Base-by-base conservation (phyloP, 2,888 invertebrate genomes). In the Drosophila dives region DNA sequence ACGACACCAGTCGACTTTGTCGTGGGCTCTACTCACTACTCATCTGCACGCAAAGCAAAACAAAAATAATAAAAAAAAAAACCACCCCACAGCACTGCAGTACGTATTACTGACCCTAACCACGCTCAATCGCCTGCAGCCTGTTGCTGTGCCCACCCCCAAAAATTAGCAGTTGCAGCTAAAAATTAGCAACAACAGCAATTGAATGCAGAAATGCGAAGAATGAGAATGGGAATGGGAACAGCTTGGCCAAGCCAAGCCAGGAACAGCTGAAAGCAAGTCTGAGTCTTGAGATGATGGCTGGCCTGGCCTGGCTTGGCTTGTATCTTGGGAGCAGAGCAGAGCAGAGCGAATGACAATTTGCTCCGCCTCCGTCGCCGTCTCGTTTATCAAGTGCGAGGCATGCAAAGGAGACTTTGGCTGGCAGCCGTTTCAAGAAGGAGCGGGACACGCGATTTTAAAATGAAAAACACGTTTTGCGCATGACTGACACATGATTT, bases 351-450 rank as follows among this genome's bases (percentile, higher is more conserved):
- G 75, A 81, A 77, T 81, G 76, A 77, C 85, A 86, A 79, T 79
- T 80, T 78, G 89, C 91, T 90, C 91, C 91, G 91, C 91, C 91
- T 91, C 91, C 91, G 89, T 91, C 91, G 90, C 91, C 91, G 89
- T 91, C 91, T 90, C 80, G 72, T 71, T 62, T 53, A 77, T 68
- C 76, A 81, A 80, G 86, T 75, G 80, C 78, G 88, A 81, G 72
- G 67, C 78, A 85, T 90, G 90, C 81, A 86, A 86, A 88, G 81
- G 81, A 89, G 78, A 74, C 80, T 66, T 64, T 50, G 32, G 56
- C 51, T 26, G 48, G 26, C 38, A 60, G 62, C 66, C 72, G 65
- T 79, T 75, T 77, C 23, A 45, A 45, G 81, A 73, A 74, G 80
- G 78, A 76, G 79, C 76, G 79, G 77, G 78, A 84, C 77, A 83